Evolutionary conservation across 2,888 invertebrate genomes (phyloP).

Genomic region (Agriopis aurantiaria): DNA sequence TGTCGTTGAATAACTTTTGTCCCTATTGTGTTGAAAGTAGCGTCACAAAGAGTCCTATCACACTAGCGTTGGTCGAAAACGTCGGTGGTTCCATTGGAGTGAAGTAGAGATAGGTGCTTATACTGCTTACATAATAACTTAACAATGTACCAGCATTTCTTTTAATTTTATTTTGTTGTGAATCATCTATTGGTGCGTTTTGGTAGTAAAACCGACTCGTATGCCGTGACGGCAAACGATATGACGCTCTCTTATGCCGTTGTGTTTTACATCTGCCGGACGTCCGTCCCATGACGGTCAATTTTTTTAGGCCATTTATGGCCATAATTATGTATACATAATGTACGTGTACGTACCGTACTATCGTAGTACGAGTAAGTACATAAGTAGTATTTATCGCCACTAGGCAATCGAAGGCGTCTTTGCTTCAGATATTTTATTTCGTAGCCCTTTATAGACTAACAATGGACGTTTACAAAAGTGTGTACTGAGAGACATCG

Average conservation of each 20-base stretch:
- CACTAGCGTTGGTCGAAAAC: constrained; percentile 32
- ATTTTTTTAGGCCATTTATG: no score
- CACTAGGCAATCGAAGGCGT: constrained; percentile 26
- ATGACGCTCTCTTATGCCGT: no score
- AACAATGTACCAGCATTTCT: constrained; percentile 1
- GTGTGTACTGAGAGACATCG: constrained; percentile 46
- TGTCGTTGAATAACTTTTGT: constrained; percentile 87
- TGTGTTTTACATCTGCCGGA: no score
- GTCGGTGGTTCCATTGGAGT: constrained; percentile 18
- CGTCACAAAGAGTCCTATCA: constrained; percentile 74
- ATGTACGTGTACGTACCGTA: no score
- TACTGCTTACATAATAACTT: constrained; percentile 1
- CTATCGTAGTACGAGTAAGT: no score
- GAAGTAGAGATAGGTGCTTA: constrained; percentile 13
- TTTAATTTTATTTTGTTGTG: no score
- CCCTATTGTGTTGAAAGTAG: constrained; percentile 86
- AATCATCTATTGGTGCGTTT: no score
- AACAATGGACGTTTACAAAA: constrained; percentile 50
- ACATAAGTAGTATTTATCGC: background rate
- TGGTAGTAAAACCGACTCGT: no score
- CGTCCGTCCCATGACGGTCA: no score
- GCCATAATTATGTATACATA: no score
- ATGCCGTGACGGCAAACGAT: no score
- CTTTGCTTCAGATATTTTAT: constrained; percentile 40
- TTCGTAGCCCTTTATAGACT: constrained; percentile 47